These are phyloP conservation scores for Origma solitaria DNA, from an alignment of 2,113 vertebrate species.

Conservation along the genomic window DNA sequence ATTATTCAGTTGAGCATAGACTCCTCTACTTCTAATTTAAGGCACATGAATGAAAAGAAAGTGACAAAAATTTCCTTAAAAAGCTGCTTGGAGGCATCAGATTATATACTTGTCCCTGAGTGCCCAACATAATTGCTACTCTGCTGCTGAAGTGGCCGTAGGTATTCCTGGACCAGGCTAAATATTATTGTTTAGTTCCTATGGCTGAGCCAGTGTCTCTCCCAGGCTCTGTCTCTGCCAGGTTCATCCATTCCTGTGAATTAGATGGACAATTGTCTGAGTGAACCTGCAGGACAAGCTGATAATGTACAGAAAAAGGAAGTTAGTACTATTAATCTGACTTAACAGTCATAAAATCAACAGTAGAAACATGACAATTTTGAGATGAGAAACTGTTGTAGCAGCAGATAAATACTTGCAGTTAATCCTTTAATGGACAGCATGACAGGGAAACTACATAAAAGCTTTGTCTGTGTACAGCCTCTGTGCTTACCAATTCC, in stretches of 20 bases:
- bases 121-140: rapidly evolving
- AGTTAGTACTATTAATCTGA: neutral
- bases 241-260: neutral
- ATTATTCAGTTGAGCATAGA: neutral
- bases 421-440: neutral
- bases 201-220: neutral
- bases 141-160: neutral
- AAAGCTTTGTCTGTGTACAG: neutral
- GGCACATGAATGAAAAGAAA: neutral
- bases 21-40: neutral
- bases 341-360: neutral
- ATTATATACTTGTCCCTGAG: neutral
- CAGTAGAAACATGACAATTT: neutral
- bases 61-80: neutral
- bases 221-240: neutral
- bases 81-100: neutral
- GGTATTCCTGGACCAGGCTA: rapidly evolving
- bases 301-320: neutral
- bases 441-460: neutral
- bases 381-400: neutral
- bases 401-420: neutral
- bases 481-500: neutral
- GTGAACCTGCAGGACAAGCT: neutral
- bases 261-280: neutral
- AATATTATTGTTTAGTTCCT: neutral